Conservation (phyloP, 2,113 vertebrate species). For the Zosterops japonicus region DNA sequence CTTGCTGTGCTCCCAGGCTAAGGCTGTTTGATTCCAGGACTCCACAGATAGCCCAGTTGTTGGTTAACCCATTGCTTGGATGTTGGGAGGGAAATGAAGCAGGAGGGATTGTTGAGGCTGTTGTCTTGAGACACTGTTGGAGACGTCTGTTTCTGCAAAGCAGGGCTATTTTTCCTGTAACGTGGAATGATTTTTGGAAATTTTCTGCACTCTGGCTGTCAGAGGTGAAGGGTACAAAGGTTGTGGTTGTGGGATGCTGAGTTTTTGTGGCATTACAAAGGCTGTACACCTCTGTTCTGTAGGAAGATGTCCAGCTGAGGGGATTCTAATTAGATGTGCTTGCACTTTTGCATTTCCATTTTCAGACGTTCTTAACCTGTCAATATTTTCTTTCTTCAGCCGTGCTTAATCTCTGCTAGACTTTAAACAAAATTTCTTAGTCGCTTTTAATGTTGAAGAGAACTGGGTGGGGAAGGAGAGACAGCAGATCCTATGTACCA, state of each 20-base stretch:
- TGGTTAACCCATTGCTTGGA: neutral
- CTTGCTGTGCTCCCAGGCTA: neutral
- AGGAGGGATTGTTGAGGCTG: neutral
- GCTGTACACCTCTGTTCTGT: neutral
- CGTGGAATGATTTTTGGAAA: neutral
- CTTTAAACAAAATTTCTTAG: slow-evolving; percentile 21
- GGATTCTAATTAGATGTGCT: neutral
- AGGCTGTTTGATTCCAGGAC: neutral
- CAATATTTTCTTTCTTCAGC: slow-evolving; percentile 18
- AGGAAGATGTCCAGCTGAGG: neutral
- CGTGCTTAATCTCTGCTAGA: neutral
- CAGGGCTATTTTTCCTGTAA: neutral
- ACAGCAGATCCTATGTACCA: slow-evolving; percentile 5
- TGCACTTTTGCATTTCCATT: neutral
- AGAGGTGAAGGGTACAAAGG: neutral
- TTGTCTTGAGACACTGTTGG: neutral
- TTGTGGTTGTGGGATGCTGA: neutral
- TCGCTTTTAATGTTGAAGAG: neutral
- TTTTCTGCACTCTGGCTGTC: neutral
- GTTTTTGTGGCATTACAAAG: neutral
- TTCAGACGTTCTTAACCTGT: slow-evolving; percentile 7
- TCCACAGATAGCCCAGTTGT: neutral
- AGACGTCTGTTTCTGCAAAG: neutral
- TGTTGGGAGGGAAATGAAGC: neutral
- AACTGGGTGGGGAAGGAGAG: neutral